Evolutionary conservation across 2,888 invertebrate species (phyloP), one percentile per base, ranked within the genome.

Genomic region (Plebejus melissa): DNA sequence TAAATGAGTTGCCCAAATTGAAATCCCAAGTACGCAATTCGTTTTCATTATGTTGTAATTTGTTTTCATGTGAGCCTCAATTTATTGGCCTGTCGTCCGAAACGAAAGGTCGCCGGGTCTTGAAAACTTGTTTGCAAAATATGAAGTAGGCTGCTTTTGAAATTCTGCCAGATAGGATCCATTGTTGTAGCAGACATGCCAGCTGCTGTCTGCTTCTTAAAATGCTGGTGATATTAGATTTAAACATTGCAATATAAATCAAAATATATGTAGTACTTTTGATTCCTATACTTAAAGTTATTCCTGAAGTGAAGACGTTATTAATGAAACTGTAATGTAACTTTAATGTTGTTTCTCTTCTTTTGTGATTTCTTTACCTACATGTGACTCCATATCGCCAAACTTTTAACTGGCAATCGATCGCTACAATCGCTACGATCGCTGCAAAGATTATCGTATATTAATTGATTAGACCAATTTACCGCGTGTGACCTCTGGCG

Each of bases 391-490:
- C 0, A 41, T 70, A 70, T 70, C 22, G 41, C 5, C 22, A 71
- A 11, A 22, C 22, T 9, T 46, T 28, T 28, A 46, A 41, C 11
- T 71, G 50, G 16, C 72, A 72, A 72, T 72, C 32, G 72, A 50
- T 72, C 16, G 28, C 72, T 54, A 22, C 22, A 22, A 22, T 22
- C 22, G 22, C 22, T 22, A 22, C 22, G 22, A 22, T 22, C 22
- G 16, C 54, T 32, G 16, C 7, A 32, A 16, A 54, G 72, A 72
- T 72, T 54, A 72, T 77, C 70, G 69, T 76, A 75, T 77, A 76
- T 77, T 75, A 76, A 77, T 79, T 78, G 74, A 77, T 77, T 78
- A 76, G 76, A 69, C 41, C 60, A 65, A 77, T 77, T 79, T 78
- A 76, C 76, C 54, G 76, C 65, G 36, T 50, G 50, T 77, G 79